Percentiles rank a stretch among this genome's conserved stretches.
phyloP scores from a whole-genome alignment of 2,797 vertebrate species.

The Protonibea diacanthus region DNA sequence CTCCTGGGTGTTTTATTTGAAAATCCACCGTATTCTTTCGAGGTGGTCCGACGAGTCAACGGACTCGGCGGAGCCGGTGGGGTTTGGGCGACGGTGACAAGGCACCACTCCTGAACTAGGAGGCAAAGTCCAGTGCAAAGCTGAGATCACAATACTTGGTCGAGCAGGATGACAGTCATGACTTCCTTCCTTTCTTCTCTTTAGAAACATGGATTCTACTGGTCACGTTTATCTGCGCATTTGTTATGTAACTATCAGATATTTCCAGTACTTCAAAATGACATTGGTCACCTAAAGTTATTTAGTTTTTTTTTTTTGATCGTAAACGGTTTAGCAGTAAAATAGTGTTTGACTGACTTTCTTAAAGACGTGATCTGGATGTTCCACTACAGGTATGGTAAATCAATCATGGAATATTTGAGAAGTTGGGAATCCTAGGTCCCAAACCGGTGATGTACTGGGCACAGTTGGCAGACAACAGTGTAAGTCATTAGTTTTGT shows the following conservation, averaged over 20 bases:
- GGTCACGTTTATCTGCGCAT: constrained; percentile 48
- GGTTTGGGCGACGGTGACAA: neutral
- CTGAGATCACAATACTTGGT: rapidly evolving
- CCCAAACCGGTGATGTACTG: constrained; percentile 75
- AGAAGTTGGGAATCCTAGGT: constrained; percentile 82
- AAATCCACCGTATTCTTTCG: too few relatives aligned
- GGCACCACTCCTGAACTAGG: too few relatives aligned
- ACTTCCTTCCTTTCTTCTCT: constrained; percentile 49
- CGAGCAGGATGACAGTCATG: constrained; percentile 12
- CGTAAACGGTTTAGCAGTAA: too few relatives aligned
- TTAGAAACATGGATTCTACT: constrained; percentile 69
- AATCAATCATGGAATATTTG: constrained; percentile 75
- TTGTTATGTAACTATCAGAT: constrained; percentile 52
- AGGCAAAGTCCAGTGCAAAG: neutral
- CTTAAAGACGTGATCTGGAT: neutral
- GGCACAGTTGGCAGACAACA: constrained; percentile 69
- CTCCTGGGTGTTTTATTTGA: too few relatives aligned
- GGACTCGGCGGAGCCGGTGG: too few relatives aligned
- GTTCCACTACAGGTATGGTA: constrained; percentile 77
- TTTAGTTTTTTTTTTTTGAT: too few relatives aligned
- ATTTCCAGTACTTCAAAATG: neutral
- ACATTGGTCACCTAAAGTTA: neutral
- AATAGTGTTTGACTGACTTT: neutral
- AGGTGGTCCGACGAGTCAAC: too few relatives aligned
- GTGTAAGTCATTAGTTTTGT: neutral